Evolutionary conservation across 1,140 invertebrate genomes (phyloP).

Genomic region (Drosophila gunungcola): DNA sequence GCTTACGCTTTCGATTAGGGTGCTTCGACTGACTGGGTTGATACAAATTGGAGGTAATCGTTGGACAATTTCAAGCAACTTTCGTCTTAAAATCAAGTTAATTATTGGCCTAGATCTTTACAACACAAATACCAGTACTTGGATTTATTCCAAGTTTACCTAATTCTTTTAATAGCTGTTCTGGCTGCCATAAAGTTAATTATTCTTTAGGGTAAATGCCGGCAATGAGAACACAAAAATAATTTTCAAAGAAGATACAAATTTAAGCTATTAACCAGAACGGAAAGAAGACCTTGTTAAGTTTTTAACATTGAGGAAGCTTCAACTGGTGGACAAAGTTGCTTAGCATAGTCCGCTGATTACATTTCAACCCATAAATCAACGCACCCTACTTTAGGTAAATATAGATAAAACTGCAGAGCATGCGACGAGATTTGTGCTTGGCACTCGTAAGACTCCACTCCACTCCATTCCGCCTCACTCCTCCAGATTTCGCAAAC

Average conservation of each 20-base stretch:
- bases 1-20: slow-evolving; percentile 32
- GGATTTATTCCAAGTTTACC: not conserved
- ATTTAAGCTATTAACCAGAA: slow-evolving; percentile 8
- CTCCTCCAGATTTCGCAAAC: not conserved
- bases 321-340: not conserved
- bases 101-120: not conserved
- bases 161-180: not conserved
- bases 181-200: slow-evolving; percentile 4
- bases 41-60: slow-evolving; percentile 7
- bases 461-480: slow-evolving; percentile 21
- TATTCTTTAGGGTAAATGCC: slow-evolving; percentile 22
- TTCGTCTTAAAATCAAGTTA: not conserved
- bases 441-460: slow-evolving; percentile 57
- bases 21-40: slow-evolving; percentile 10
- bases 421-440: slow-evolving; percentile 66
- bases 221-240: slow-evolving; percentile 12
- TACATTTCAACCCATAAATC: slow-evolving; percentile 23
- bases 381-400: slow-evolving; percentile 36
- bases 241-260: slow-evolving; percentile 1
- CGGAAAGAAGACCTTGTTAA: not conserved
- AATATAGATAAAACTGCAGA: slow-evolving; percentile 48
- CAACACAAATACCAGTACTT: not conserved
- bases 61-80: slow-evolving; percentile 1
- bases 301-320: not conserved
- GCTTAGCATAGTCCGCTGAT: slow-evolving; percentile 7